These are phyloP conservation scores for Ptychoptera contaminata DNA, from an alignment of 2,888 invertebrate genomes.

Conservation along the genomic window DNA sequence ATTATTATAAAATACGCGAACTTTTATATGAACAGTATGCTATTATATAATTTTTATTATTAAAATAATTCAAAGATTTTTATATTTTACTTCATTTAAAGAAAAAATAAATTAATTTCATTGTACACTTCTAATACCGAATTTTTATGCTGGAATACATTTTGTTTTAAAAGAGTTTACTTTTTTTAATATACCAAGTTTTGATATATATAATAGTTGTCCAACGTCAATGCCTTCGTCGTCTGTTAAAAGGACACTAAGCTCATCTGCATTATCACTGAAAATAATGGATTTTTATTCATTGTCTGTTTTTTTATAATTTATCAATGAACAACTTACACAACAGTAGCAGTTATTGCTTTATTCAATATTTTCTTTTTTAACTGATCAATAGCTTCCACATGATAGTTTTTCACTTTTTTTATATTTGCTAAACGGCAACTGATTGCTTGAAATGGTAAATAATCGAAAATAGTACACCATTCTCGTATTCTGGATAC, in stretches of 20 bases:
- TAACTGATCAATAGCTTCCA: neutral
- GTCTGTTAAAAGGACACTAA: neutral
- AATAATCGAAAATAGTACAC: conserved; percentile 14
- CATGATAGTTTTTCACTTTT: neutral
- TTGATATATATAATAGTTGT: neutral
- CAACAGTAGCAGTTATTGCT: neutral
- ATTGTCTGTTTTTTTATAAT: neutral
- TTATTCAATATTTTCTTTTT: conserved; percentile 2
- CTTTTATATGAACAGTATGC: conserved; percentile 93
- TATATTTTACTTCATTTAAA: no score
- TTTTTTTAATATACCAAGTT: no score
- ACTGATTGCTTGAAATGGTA: conserved; percentile 20
- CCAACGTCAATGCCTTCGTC: neutral
- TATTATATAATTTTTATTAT: conserved; percentile 49
- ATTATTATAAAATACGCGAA: conserved; percentile 86
- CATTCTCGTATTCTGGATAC: conserved; percentile 17
- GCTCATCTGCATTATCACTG: neutral
- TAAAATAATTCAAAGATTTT: neutral
- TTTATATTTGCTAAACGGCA: conserved; percentile 15
- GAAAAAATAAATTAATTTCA: no score
- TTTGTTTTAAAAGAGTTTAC: no score
- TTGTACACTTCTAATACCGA: no score
- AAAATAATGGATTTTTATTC: neutral
- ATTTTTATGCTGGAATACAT: no score
- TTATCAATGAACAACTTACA: neutral